These are phyloP conservation scores for Ariolimax columbianus DNA, from an alignment of 2,888 invertebrate species.

Conservation along the genomic window DNA sequence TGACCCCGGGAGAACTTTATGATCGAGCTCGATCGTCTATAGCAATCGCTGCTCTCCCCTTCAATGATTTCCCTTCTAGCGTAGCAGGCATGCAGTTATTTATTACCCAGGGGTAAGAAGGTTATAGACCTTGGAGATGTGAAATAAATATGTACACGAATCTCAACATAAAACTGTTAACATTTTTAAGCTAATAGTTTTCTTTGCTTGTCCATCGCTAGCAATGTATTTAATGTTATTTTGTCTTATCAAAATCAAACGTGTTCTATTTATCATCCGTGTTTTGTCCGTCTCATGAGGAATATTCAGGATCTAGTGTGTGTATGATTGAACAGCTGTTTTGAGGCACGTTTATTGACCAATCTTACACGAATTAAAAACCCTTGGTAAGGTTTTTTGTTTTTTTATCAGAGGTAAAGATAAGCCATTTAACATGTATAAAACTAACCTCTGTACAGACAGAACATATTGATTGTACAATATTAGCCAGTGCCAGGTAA, in stretches of 20 bases:
- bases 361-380: no score
- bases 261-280: no score
- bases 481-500: no score
- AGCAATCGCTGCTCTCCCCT: neutral
- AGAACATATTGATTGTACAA: no score
- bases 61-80: neutral
- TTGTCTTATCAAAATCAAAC: neutral
- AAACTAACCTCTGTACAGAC: no score
- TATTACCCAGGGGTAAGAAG: neutral
- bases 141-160: neutral
- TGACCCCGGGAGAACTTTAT: neutral
- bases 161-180: neutral
- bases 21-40: neutral
- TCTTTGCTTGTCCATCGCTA: neutral
- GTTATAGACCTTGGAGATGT: neutral
- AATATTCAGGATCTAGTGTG: no score
- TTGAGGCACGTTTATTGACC: no score
- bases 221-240: neutral
- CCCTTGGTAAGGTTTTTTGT: no score
- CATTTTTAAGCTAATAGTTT: neutral
- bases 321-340: no score
- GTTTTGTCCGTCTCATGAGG: no score
- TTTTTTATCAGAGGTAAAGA: no score
- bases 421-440: no score
- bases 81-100: neutral